phyloP scores from a whole-genome alignment of 2,797 vertebrate genomes.

The Enteromius fasciolatus region DNA sequence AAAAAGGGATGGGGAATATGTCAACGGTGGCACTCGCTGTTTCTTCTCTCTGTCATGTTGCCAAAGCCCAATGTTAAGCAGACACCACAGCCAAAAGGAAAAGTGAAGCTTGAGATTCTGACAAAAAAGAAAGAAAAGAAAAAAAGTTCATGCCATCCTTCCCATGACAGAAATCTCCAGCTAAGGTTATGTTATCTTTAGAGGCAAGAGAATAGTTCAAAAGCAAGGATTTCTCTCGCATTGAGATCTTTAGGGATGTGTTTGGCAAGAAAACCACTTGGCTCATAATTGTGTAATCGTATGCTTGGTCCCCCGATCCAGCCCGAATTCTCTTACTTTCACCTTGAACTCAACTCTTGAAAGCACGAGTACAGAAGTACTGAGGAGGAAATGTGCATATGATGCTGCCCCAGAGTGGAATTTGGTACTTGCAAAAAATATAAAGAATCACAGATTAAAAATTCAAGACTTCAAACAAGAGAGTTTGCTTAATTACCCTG shows the following conservation, averaged over 20 bases:
- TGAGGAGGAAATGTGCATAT: slow-evolving; percentile 49
- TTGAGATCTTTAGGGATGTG: slow-evolving; percentile 66
- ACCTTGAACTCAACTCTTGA: slow-evolving; percentile 72
- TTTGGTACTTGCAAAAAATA: neutral
- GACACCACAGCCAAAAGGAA: slow-evolving; percentile 69
- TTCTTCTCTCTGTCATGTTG: slow-evolving; percentile 81
- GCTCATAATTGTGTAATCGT: slow-evolving; percentile 80
- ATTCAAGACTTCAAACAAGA: slow-evolving; percentile 17
- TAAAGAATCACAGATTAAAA: slow-evolving; percentile 18
- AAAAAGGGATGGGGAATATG: slow-evolving; percentile 80
- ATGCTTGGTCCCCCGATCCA: slow-evolving; percentile 65
- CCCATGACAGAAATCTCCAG: slow-evolving; percentile 74
- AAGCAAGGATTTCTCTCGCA: slow-evolving; percentile 74
- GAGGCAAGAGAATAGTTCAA: slow-evolving; percentile 74
- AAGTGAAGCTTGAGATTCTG: slow-evolving; percentile 70
- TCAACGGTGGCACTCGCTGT: slow-evolving; percentile 77
- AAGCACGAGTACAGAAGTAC: slow-evolving; percentile 54
- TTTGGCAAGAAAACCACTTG: slow-evolving; percentile 64
- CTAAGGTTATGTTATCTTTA: slow-evolving; percentile 73
- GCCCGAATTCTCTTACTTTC: slow-evolving; percentile 63
- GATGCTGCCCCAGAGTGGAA: slow-evolving; percentile 32
- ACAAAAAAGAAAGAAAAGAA: slow-evolving; percentile 62
- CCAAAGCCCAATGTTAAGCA: slow-evolving; percentile 73
- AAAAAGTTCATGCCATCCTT: slow-evolving; percentile 67
- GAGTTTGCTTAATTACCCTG: slow-evolving; percentile 33